Evolutionary conservation across 2,113 vertebrate genomes (phyloP).

Genomic region (Nematolebias whitei): DNA sequence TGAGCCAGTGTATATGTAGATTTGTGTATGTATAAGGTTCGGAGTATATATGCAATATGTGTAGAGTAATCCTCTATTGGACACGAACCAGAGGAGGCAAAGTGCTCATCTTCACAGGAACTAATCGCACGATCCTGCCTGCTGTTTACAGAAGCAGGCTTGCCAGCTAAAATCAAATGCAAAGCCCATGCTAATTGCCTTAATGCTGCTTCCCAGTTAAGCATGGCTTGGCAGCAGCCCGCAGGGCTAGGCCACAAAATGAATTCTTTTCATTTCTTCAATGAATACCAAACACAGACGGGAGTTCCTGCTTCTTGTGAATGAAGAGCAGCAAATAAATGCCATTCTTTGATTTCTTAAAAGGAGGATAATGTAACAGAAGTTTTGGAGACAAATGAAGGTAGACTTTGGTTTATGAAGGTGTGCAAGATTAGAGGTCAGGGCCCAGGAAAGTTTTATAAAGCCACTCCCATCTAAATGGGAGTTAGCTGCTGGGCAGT

Average conservation of each 20-base stretch:
- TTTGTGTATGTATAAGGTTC: conserved; percentile 38
- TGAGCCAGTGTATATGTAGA: conserved; percentile 6
- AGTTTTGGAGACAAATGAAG: conserved; percentile 16
- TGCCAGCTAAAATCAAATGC: conserved; percentile 66
- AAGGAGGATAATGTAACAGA: conserved; percentile 19
- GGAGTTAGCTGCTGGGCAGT: conserved; percentile 17
- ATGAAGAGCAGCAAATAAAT: conserved; percentile 18
- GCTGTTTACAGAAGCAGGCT: conserved; percentile 64
- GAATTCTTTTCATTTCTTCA: conserved; percentile 39
- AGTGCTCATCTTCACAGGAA: conserved; percentile 68
- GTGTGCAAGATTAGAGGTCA: conserved; percentile 27
- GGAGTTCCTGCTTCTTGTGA: conserved; percentile 17
- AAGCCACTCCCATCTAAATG: conserved; percentile 18
- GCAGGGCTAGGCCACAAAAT: conserved; percentile 35
- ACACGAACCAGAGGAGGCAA: conserved; percentile 54
- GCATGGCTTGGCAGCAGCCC: conserved; percentile 47
- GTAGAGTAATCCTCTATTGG: conserved; percentile 65
- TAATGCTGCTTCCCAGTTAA: conserved; percentile 65
- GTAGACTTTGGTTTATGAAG: conserved; percentile 15
- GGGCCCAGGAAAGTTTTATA: conserved; percentile 26
- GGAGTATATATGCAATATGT: conserved; percentile 38
- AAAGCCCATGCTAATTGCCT: conserved; percentile 73
- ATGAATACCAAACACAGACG: conserved; percentile 37
- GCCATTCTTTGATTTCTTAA: conserved; percentile 24
- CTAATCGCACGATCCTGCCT: conserved; percentile 60